Evolutionary conservation across 2,888 invertebrate species (phyloP).

Genomic region (Diarsia mendica): DNA sequence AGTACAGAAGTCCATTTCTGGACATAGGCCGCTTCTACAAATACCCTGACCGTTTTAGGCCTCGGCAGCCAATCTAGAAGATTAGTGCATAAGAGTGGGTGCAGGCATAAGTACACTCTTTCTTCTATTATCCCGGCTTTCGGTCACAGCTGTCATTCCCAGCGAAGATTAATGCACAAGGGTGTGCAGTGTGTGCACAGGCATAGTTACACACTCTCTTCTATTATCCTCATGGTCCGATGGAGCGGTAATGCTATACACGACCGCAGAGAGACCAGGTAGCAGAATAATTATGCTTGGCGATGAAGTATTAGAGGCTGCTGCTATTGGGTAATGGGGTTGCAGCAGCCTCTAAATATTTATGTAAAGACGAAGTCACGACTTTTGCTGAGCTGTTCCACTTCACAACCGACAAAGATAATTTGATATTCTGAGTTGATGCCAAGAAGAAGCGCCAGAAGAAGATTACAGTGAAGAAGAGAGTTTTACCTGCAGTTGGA

Average conservation of each 20-base stretch:
- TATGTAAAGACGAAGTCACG: neutral
- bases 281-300: neutral
- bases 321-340: neutral
- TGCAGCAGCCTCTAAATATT: neutral
- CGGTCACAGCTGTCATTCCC: no score
- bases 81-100: no score
- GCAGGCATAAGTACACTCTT: no score
- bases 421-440: neutral
- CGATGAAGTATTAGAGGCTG: neutral
- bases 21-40: neutral
- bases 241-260: no score
- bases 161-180: no score
- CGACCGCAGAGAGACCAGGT: neutral
- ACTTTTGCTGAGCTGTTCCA: neutral
- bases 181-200: no score
- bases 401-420: neutral
- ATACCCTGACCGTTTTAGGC: neutral
- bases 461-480: neutral
- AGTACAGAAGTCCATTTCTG: neutral
- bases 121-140: no score
- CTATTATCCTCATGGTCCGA: no score
- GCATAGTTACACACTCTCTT: no score
- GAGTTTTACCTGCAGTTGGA: constrained; percentile 77
- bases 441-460: no score
- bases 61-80: neutral